Percentiles rank a stretch among this genome's conserved stretches.
phyloP scores from a whole-genome alignment of 1,140 invertebrate species.

The Proctacanthus coquilletti region DNA sequence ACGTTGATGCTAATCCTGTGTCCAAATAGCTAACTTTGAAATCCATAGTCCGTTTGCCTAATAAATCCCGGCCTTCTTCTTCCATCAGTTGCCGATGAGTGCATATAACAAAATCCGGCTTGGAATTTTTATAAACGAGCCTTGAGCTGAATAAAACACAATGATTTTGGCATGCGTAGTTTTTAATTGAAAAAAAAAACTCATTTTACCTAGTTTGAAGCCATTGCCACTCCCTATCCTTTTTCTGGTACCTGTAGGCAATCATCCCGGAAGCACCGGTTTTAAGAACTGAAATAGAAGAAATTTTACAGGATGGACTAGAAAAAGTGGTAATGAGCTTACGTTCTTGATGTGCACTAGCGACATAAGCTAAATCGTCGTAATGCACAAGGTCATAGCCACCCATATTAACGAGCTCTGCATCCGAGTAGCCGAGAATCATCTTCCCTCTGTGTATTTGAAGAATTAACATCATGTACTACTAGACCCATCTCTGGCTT shows the following conservation, averaged over 20 bases:
- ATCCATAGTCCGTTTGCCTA: slow-evolving; percentile 95
- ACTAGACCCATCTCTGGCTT: slow-evolving; percentile 10
- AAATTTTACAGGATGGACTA: not conserved
- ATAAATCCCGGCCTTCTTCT: slow-evolving; percentile 90
- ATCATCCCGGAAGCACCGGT: slow-evolving; percentile 97
- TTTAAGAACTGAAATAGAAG: slow-evolving; percentile 73
- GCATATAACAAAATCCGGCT: slow-evolving; percentile 96
- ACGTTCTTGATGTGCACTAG: slow-evolving; percentile 98
- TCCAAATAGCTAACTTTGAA: slow-evolving; percentile 94
- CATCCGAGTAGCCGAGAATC: slow-evolving; percentile 83
- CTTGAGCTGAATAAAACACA: slow-evolving; percentile 51
- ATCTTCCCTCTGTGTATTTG: slow-evolving; percentile 64
- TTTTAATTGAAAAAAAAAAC: not conserved
- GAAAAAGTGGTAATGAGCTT: slow-evolving; percentile 34
- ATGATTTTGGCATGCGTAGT: not conserved
- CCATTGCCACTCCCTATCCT: slow-evolving; percentile 94
- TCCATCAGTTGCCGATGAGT: slow-evolving; percentile 97
- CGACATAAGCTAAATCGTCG: slow-evolving; percentile 91
- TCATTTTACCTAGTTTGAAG: slow-evolving; percentile 55
- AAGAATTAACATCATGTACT: slow-evolving; percentile 12
- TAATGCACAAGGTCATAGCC: slow-evolving; percentile 96
- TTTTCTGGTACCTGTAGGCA: slow-evolving; percentile 89
- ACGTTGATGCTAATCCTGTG: slow-evolving; percentile 75
- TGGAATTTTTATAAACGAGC: slow-evolving; percentile 97
- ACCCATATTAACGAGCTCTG: slow-evolving; percentile 79